These are phyloP conservation scores for Asbolus verrucosus DNA, from an alignment of 1,140 invertebrate species.

Conservation along the genomic window DNA sequence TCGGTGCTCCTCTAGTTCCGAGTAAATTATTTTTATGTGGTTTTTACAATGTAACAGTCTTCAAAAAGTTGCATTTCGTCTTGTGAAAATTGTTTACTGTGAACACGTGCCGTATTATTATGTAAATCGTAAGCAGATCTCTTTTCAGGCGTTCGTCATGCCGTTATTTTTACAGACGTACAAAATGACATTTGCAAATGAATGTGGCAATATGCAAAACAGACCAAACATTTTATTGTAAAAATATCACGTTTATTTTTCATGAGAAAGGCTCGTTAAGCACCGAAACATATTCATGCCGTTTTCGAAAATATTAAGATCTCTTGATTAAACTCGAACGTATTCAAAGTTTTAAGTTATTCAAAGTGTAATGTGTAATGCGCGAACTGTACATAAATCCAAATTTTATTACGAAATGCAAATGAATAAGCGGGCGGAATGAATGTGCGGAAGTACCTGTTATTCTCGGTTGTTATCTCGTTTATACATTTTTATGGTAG, in stretches of 20 bases:
- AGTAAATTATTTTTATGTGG: conserved; percentile 23
- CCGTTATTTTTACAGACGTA: not conserved
- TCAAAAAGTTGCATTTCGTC: not conserved
- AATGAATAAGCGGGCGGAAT: too few species aligned
- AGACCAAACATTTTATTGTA: conserved; percentile 5
- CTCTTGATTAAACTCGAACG: too few species aligned
- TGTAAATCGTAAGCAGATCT: not conserved
- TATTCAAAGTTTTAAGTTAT: too few species aligned
- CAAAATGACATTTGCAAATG: not conserved
- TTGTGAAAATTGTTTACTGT: conserved; percentile 1
- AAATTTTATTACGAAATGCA: too few species aligned
- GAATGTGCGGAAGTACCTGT: too few species aligned
- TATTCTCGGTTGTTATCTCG: too few species aligned
- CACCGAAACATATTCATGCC: too few species aligned
- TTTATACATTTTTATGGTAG: too few species aligned
- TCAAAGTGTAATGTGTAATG: too few species aligned
- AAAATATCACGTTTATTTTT: not conserved
- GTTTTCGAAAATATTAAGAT: too few species aligned
- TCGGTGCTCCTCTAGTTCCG: conserved; percentile 9
- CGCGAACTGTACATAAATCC: too few species aligned
- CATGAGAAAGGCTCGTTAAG: too few species aligned
- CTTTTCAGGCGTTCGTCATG: not conserved
- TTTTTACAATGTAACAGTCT: conserved; percentile 1
- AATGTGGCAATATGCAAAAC: not conserved
- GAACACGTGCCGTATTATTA: conserved; percentile 4